Conservation (phyloP, 2,888 invertebrate species). For the Odontocerum albicorne region DNA sequence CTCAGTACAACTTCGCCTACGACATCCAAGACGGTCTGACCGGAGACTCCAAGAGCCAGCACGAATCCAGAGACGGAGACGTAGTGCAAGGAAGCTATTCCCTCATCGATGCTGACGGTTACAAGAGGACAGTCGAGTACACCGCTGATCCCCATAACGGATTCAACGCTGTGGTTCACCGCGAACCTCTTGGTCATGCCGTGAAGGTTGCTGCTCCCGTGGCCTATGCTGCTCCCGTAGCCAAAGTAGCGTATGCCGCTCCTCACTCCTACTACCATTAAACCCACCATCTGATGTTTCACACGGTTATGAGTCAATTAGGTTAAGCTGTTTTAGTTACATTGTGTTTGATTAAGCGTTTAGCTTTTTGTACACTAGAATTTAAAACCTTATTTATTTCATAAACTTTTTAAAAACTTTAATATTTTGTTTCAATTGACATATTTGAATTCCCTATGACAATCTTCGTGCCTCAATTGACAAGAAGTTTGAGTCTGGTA, state of each 20-base stretch:
- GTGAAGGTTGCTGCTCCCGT: slow-evolving; percentile 30
- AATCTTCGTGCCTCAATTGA: too few species aligned
- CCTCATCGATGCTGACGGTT: slow-evolving; percentile 52
- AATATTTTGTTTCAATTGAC: slow-evolving; percentile 10
- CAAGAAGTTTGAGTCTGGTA: too few species aligned
- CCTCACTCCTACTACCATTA: slow-evolving; percentile 28
- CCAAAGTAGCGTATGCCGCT: slow-evolving; percentile 25
- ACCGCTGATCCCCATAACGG: slow-evolving; percentile 55
- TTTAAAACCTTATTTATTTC: slow-evolving; percentile 24
- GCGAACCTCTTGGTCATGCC: slow-evolving; percentile 44
- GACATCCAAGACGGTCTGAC: slow-evolving; percentile 57
- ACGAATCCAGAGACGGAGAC: slow-evolving; percentile 49
- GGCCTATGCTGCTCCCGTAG: slow-evolving; percentile 30
- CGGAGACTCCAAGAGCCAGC: slow-evolving; percentile 52
- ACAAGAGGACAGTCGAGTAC: slow-evolving; percentile 51
- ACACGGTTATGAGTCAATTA: not conserved
- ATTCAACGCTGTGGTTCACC: slow-evolving; percentile 56
- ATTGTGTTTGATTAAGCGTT: slow-evolving; percentile 1
- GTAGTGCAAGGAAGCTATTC: slow-evolving; percentile 51
- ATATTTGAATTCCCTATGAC: too few species aligned
- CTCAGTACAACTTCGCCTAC: slow-evolving; percentile 43
- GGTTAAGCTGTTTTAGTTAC: slow-evolving; percentile 14
- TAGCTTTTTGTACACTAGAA: slow-evolving; percentile 10
- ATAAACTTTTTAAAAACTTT: slow-evolving; percentile 1
- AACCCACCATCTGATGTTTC: not conserved